These are phyloP conservation scores for Pediacus dermestoides DNA, from an alignment of 2,888 invertebrate genomes.

Conservation along the genomic window DNA sequence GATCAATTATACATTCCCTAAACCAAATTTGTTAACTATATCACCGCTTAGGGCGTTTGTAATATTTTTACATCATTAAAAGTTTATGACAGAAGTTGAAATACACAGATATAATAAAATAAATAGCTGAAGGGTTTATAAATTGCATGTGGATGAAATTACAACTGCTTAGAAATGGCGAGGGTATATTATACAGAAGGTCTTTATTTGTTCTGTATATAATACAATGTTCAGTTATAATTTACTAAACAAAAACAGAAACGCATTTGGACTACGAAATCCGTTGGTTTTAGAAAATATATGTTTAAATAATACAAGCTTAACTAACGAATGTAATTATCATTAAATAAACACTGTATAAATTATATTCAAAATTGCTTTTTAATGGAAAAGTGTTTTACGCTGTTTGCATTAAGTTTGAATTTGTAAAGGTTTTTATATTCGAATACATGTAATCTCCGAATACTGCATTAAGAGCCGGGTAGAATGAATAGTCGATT, in stretches of 20 bases:
- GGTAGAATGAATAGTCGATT: constrained; percentile 6
- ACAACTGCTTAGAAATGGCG: too few species aligned
- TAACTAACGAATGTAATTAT: constrained; percentile 33
- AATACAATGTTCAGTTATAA: too few species aligned
- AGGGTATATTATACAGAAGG: too few species aligned
- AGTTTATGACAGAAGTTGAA: too few species aligned
- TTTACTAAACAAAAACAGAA: too few species aligned
- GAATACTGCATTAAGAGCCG: constrained; percentile 2
- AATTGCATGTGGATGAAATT: constrained; percentile 12
- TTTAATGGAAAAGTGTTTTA: constrained; percentile 28
- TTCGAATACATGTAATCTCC: background rate
- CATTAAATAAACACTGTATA: constrained; percentile 38
- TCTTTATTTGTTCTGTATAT: too few species aligned
- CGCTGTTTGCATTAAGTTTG: constrained; percentile 14
- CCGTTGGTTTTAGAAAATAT: constrained; percentile 28
- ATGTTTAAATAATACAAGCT: too few species aligned
- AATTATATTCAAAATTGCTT: constrained; percentile 30
- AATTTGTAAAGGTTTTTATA: constrained; percentile 14
- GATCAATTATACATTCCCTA: too few species aligned
- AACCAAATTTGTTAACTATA: too few species aligned
- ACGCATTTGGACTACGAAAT: constrained; percentile 23
- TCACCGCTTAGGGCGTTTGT: too few species aligned
- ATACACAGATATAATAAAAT: constrained; percentile 4
- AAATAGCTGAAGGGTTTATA: constrained; percentile 2
- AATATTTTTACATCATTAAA: too few species aligned